These are phyloP conservation scores for Sander lucioperca DNA, from an alignment of 2,113 vertebrate species.

Conservation along the genomic window DNA sequence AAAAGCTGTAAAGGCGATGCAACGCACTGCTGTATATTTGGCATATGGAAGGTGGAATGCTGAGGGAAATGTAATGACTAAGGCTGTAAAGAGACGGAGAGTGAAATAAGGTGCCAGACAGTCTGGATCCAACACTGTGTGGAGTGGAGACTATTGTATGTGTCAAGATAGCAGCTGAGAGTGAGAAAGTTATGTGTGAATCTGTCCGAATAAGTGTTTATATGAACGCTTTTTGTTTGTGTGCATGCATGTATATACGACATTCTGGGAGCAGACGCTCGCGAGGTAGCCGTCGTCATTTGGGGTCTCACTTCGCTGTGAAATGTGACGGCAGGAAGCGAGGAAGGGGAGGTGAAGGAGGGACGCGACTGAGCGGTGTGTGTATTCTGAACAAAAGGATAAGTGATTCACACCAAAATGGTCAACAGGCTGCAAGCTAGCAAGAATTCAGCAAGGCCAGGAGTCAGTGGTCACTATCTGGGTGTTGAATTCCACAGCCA, in stretches of 20 bases:
- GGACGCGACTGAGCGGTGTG: background rate
- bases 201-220: slow-evolving; percentile 7
- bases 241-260: slow-evolving; percentile 4
- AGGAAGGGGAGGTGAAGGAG: slow-evolving; percentile 35
- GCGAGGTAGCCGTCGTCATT: slow-evolving; percentile 5
- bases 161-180: slow-evolving; percentile 50
- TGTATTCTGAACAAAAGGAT: slow-evolving; percentile 28
- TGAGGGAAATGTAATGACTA: slow-evolving; percentile 39
- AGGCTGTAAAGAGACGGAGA: slow-evolving; percentile 21
- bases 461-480: slow-evolving; percentile 27
- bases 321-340: slow-evolving; percentile 68
- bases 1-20: background rate
- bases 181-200: slow-evolving; percentile 52
- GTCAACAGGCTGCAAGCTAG: slow-evolving; percentile 19
- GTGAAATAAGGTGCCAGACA: slow-evolving; percentile 65
- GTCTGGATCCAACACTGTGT: slow-evolving; percentile 63
- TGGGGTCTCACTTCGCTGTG: slow-evolving; percentile 48
- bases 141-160: slow-evolving; percentile 36
- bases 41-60: slow-evolving; percentile 30
- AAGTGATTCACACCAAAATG: slow-evolving; percentile 29
- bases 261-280: background rate
- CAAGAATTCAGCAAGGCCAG: slow-evolving; percentile 22
- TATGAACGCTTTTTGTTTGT: slow-evolving; percentile 16
- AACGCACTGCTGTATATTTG: slow-evolving; percentile 24
- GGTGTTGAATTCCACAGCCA: slow-evolving; percentile 68